Base-by-base conservation (phyloP, 2,888 invertebrate genomes). In the Papilio elwesi region DNA sequence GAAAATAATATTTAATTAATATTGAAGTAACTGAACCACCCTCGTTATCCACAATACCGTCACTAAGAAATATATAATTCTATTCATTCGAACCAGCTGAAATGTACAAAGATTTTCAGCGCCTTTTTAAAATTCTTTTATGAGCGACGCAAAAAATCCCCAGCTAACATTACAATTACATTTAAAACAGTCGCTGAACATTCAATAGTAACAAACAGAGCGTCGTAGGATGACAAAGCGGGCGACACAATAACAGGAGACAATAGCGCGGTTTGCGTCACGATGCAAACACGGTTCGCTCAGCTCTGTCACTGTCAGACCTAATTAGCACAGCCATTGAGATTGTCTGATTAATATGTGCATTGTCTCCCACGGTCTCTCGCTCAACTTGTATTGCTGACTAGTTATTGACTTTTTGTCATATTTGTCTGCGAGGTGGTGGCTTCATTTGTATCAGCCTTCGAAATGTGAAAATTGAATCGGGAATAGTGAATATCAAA, bases 301-400 rank as follows among this genome's bases (percentile, higher is more conserved):
- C 73, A 77, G 80, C 81, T 88, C 90, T 89, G 91, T 90, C 91
- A 91, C 87, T 88, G 89, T 90, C 92, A 92, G 90, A 88, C 87
- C 87, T 92, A 92, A 92, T 92, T 92, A 92, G 87, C 83, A 78
- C 85, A 85, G 85, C 88, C 87, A 89, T 91, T 91, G 89, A 90
- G 88, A 88, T 89, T 88, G 88, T 85, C 90, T 89, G 91, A 91
- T 91, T 91, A 91, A 89, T 91, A 90, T 89, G 88, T 91, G 89
- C 87, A 90, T 90, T 91, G 90, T 90, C 88, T 87, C 86, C 85
- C 86, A 85, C 86, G 86, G 84, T 85, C 81, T 77, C 78, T 76
- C 75, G 76, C 76, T 78, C 77, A 74, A 78, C 78, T 78, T 77
- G 75, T 74, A 73, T 75, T 74, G 71, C 76, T 74, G 76, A 72